A percentile compares a stretch with the other conserved stretches of the same genome.
Evolutionary conservation across 2,113 vertebrate genomes (phyloP).

Genomic region (Anarhynchus alexandrinus): DNA sequence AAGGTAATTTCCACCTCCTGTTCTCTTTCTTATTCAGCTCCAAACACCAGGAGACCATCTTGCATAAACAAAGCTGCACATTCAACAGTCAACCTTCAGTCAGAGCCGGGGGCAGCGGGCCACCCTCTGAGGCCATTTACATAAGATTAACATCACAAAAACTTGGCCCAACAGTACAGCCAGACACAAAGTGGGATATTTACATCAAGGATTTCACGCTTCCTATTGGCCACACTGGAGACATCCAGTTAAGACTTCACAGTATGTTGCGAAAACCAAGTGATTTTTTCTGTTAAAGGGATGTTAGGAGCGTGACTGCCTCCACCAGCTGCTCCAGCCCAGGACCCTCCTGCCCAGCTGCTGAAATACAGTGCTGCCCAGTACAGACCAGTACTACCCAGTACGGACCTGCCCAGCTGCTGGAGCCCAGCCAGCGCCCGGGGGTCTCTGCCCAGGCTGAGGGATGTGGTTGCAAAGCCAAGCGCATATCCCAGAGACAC

Average conservation of each 20-base stretch:
- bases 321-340: too few species aligned
- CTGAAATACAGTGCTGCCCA: background rate
- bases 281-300: background rate
- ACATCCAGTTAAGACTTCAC: background rate
- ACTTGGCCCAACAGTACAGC: accelerated
- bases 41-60: background rate
- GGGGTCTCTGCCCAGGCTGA: background rate
- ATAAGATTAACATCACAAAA: background rate
- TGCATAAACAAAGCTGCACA: background rate
- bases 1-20: background rate
- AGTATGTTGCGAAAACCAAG: background rate
- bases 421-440: background rate
- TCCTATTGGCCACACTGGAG: background rate
- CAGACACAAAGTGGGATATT: background rate
- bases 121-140: too few species aligned
- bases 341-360: background rate
- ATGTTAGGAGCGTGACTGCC: background rate
- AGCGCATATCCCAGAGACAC: background rate
- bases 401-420: background rate
- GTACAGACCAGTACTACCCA: background rate
- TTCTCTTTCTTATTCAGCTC: background rate
- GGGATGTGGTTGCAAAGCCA: background rate
- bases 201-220: background rate
- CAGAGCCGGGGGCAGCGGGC: background rate
- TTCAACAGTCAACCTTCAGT: background rate